Percentiles rank a stretch among this genome's conserved stretches.
Conservation (phyloP, 2,797 vertebrate genomes). For the Neopelma chrysocephalum region DNA sequence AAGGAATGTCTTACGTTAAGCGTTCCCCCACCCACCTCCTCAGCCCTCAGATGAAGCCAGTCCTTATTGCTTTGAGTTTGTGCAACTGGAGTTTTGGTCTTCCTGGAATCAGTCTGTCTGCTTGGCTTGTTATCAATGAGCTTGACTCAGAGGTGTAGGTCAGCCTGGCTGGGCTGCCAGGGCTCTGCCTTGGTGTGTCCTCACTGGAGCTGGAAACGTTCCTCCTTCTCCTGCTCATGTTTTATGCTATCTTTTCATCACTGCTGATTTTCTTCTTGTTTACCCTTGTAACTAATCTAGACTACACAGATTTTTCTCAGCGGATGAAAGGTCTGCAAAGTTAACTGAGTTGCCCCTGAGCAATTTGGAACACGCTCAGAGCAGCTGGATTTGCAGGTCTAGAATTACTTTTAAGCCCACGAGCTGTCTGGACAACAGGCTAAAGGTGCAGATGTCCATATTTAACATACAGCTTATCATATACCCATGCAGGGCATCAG, state of each 20-base stretch:
- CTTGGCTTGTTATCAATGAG: conserved; percentile 10
- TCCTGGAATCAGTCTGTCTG: conserved; percentile 32
- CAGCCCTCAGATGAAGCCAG: not conserved
- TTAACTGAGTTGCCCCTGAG: not conserved
- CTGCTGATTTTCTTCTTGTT: not conserved
- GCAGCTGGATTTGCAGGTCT: not conserved
- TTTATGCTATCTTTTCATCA: not conserved
- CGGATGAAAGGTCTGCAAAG: not conserved
- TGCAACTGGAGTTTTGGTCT: conserved; percentile 11
- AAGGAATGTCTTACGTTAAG: conserved; percentile 50
- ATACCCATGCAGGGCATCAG: not conserved
- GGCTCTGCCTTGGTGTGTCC: conserved; percentile 10
- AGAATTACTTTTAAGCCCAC: not conserved
- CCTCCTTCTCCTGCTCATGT: not conserved
- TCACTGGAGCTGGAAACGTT: not conserved
- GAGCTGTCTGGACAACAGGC: not conserved
- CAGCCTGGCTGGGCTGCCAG: not conserved
- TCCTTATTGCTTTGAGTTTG: conserved; percentile 2
- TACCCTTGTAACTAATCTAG: not conserved
- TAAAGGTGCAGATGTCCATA: not conserved
- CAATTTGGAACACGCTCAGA: not conserved
- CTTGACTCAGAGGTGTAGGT: not conserved
- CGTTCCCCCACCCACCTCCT: conserved; percentile 35
- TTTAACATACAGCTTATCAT: not conserved
- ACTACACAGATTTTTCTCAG: not conserved